These are phyloP conservation scores for Sebastes schlegelii DNA, from an alignment of 2,113 vertebrate genomes.

Conservation along the genomic window DNA sequence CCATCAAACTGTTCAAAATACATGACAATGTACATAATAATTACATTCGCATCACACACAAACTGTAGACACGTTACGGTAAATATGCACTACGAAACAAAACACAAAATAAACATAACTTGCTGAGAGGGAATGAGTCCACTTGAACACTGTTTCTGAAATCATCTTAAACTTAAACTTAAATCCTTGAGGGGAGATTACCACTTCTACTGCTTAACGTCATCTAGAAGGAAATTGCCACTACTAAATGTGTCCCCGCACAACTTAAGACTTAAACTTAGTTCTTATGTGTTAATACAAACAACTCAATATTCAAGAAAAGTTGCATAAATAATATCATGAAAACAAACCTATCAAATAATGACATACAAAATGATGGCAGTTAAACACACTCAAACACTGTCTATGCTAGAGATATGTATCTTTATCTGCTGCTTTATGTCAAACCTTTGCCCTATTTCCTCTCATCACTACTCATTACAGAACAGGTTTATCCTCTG, in stretches of 20 bases:
- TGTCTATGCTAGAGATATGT: not conserved
- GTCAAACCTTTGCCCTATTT: slow-evolving; percentile 22
- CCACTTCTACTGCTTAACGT: too few species aligned
- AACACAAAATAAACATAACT: not conserved
- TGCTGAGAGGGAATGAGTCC: not conserved
- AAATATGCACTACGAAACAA: not conserved
- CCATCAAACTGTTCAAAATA: too few species aligned
- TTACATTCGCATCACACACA: not conserved
- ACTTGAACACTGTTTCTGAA: not conserved
- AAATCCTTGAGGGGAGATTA: too few species aligned
- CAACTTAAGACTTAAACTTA: too few species aligned
- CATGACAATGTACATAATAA: too few species aligned
- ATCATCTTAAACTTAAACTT: too few species aligned
- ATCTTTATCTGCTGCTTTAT: slow-evolving; percentile 20
- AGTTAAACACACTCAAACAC: not conserved
- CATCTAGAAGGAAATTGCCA: too few species aligned
- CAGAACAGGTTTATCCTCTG: slow-evolving; percentile 31
- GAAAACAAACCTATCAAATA: not conserved
- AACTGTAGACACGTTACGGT: not conserved
- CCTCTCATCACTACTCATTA: slow-evolving; percentile 33
- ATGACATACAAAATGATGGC: not conserved
- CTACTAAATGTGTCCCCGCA: too few species aligned
- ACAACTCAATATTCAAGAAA: not conserved
- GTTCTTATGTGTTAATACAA: not conserved
- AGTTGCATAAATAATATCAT: not conserved